A percentile compares a stretch with the other conserved stretches of the same genome.
Conservation (phyloP, 2,888 invertebrate genomes). For the Stenurella melanura region DNA sequence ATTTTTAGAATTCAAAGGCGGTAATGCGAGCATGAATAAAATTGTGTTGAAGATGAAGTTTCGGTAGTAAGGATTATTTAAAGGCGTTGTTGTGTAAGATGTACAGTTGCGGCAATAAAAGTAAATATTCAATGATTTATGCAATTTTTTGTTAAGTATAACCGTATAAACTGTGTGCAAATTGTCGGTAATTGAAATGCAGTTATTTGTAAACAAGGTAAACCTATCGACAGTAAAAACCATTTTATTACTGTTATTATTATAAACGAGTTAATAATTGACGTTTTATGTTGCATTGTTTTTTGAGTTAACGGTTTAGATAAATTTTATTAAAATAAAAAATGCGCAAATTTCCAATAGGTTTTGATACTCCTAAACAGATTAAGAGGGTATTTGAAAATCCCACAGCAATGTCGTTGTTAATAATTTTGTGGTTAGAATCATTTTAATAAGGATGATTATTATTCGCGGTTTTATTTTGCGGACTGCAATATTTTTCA, state of each 20-base stretch:
- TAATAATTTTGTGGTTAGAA: conserved; percentile 28
- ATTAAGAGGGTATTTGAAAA: conserved; percentile 24
- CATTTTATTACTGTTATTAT: conserved; percentile 21
- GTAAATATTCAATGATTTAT: not conserved
- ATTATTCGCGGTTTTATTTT: conserved; percentile 31
- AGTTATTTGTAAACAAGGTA: conserved; percentile 9
- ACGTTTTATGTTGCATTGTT: conserved; percentile 9
- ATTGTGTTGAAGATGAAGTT: not conserved
- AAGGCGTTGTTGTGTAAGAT: not conserved
- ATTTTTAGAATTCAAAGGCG: conserved; percentile 2
- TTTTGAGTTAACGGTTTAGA: conserved; percentile 10
- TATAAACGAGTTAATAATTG: conserved; percentile 9
- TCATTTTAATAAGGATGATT: conserved; percentile 29
- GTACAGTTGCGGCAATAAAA: not conserved
- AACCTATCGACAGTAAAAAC: not conserved
- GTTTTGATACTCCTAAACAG: conserved; percentile 5
- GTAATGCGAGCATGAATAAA: not conserved
- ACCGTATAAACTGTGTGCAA: not conserved
- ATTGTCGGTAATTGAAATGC: conserved; percentile 2
- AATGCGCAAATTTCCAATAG: conserved; percentile 2
- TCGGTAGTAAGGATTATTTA: not conserved
- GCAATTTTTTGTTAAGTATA: not conserved
- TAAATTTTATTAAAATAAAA: conserved; percentile 2
- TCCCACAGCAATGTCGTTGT: conserved; percentile 3
- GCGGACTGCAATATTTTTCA: conserved; percentile 10